These are phyloP conservation scores for Ormia ochracea DNA, from an alignment of 2,888 invertebrate species.

Conservation along the genomic window DNA sequence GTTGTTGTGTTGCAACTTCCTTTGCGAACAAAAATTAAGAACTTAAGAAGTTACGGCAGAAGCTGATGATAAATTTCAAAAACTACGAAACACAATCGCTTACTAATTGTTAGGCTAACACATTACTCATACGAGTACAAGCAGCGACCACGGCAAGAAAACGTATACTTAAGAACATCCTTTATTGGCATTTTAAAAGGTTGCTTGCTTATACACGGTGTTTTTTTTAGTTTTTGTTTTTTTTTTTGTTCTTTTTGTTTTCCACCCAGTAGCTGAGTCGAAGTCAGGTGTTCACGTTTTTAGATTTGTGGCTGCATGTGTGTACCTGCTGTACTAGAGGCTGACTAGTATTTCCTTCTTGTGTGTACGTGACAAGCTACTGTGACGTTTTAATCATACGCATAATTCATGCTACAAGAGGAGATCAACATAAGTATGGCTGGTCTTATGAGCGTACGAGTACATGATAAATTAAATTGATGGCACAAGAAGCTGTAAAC, in stretches of 20 bases:
- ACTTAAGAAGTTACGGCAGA: background rate
- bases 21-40: background rate
- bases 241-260: background rate
- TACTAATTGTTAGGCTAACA: conserved; percentile 51
- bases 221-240: too few relatives aligned
- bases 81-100: conserved; percentile 4
- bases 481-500: background rate
- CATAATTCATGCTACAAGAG: conserved; percentile 70
- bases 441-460: conserved; percentile 23
- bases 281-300: conserved; percentile 50
- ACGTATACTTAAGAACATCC: conserved; percentile 45
- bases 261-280: conserved; percentile 34
- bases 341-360: conserved; percentile 7
- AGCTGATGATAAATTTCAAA: conserved; percentile 22
- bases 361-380: conserved; percentile 66
- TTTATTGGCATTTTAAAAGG: conserved; percentile 29
- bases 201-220: too few relatives aligned
- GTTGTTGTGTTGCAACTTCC: conserved; percentile 13
- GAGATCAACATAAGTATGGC: background rate
- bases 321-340: background rate
- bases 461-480: conserved; percentile 23
- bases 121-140: conserved; percentile 7
- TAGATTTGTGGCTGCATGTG: background rate
- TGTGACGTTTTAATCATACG: conserved; percentile 74
- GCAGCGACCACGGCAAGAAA: too few relatives aligned